A percentile compares a stretch with the other conserved stretches of the same genome.
Conservation (phyloP, 2,113 vertebrate genomes). For the Spermophilus dauricus region DNA sequence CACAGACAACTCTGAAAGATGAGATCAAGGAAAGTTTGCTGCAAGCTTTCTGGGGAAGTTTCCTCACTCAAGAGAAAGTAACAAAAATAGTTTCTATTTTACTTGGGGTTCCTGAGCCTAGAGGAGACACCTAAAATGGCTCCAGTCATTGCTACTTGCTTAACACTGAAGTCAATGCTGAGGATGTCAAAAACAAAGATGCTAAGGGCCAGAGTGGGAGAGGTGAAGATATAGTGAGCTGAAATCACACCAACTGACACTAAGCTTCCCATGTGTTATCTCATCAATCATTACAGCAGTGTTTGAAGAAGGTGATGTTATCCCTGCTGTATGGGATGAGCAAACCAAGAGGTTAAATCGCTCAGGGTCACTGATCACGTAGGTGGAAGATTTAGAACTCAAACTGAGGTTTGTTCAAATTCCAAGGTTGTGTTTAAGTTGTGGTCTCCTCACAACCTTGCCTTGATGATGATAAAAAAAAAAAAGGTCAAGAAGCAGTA, state of each 20-base stretch:
- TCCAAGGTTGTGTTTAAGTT: slow-evolving; percentile 62
- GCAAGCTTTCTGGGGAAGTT: not conserved
- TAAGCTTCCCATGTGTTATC: slow-evolving; percentile 48
- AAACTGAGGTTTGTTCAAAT: slow-evolving; percentile 51
- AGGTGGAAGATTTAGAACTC: slow-evolving; percentile 65
- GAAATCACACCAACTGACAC: slow-evolving; percentile 34
- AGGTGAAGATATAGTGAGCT: slow-evolving; percentile 32
- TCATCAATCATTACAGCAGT: slow-evolving; percentile 34
- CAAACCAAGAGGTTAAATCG: slow-evolving; percentile 72
- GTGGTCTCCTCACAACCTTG: slow-evolving; percentile 39
- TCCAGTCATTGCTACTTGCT: not conserved
- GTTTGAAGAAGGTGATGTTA: slow-evolving; percentile 56
- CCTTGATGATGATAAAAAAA: not conserved
- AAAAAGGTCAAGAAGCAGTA: slow-evolving; percentile 50
- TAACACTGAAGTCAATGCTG: not conserved
- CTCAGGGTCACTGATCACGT: slow-evolving; percentile 44
- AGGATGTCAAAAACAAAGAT: slow-evolving; percentile 33
- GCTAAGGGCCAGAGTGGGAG: not conserved
- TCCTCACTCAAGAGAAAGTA: not conserved
- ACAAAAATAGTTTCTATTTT: slow-evolving; percentile 35
- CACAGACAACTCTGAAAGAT: not conserved
- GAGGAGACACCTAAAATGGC: not conserved
- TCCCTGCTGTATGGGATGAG: not conserved
- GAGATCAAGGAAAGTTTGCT: slow-evolving; percentile 25
- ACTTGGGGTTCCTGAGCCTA: not conserved